phyloP scores from a whole-genome alignment of 2,113 vertebrate species.

The Guaruba guarouba region DNA sequence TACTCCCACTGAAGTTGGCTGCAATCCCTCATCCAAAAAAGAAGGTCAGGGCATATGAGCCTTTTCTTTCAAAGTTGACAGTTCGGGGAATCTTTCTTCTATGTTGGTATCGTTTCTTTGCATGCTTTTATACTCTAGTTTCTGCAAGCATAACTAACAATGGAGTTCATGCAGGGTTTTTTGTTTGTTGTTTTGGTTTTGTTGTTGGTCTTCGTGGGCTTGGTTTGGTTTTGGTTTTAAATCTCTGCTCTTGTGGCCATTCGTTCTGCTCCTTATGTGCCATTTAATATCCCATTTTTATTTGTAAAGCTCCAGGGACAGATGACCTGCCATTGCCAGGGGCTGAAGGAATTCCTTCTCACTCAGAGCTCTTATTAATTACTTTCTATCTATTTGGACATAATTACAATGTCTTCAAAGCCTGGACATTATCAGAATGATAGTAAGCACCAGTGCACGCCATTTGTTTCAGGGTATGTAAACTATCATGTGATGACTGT shows the following conservation, averaged over 20 bases:
- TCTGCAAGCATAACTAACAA: neutral
- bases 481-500: neutral
- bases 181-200: neutral
- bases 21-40: neutral
- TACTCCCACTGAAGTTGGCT: neutral
- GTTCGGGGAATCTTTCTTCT: neutral
- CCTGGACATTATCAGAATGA: neutral
- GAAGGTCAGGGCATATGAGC: accelerated
- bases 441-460: neutral
- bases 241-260: no score
- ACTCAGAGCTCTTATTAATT: neutral
- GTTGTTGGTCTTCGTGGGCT: neutral
- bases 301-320: neutral
- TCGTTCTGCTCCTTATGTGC: neutral
- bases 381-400: neutral
- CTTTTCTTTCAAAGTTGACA: neutral
- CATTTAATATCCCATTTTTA: neutral
- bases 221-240: neutral
- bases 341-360: neutral
- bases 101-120: neutral
- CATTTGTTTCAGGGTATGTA: neutral
- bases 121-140: neutral
- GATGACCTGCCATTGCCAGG: neutral
- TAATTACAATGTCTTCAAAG: neutral
- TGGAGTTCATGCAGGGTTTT: neutral